phyloP scores from a whole-genome alignment of 2,113 vertebrate species.

The Phyllostomus hastatus region DNA sequence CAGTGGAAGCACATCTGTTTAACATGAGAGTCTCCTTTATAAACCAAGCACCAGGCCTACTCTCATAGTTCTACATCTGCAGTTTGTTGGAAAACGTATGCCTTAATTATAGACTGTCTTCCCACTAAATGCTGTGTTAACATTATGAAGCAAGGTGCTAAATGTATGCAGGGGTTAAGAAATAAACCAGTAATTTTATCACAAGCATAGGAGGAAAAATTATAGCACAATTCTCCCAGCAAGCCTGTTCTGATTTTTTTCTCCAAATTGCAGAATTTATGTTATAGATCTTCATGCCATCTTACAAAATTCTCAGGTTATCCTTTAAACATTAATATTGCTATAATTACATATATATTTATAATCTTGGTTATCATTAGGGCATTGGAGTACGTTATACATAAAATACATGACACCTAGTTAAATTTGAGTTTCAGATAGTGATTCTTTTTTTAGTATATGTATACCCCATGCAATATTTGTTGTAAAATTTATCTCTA shows the following conservation, averaged over 20 bases:
- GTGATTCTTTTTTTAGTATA: not conserved
- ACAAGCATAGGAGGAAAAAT: conserved; percentile 34
- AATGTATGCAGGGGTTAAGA: conserved; percentile 51
- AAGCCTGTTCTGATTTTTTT: not conserved
- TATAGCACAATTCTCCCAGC: not conserved
- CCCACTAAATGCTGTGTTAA: conserved; percentile 75
- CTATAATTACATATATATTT: not conserved
- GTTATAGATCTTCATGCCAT: not conserved
- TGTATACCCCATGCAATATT: not conserved
- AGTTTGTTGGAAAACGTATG: conserved; percentile 81
- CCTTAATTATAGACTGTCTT: conserved; percentile 82
- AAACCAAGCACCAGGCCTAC: conserved; percentile 24
- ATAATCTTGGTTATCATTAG: not conserved
- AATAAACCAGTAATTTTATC: conserved; percentile 46
- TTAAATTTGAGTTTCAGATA: conserved; percentile 20
- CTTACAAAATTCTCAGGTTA: conserved; percentile 33
- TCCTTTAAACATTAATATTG: not conserved
- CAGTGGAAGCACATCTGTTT: not conserved
- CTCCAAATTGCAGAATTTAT: not conserved
- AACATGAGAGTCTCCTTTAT: not conserved
- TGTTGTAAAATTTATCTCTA: not conserved
- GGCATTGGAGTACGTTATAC: not conserved
- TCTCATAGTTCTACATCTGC: conserved; percentile 73
- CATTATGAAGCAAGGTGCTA: conserved; percentile 78
- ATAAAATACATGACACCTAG: conserved; percentile 6